Base-by-base conservation (phyloP, 1,140 invertebrate genomes). In the Paralvinella palmiformis region DNA sequence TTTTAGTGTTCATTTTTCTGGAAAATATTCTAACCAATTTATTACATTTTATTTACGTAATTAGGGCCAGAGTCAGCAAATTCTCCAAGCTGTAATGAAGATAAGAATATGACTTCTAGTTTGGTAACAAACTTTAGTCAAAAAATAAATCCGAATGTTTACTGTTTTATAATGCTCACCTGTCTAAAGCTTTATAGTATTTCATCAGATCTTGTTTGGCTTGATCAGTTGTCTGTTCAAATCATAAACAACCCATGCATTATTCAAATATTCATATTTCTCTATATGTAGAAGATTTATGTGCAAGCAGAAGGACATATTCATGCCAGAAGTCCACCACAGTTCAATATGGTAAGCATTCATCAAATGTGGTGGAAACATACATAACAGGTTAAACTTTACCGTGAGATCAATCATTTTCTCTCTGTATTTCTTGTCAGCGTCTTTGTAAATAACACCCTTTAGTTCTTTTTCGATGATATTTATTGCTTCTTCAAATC, bases 181-280 rank as follows among this genome's bases (percentile, higher is more conserved):
- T 85, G 69, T 97, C 93, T 62, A 98, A 79, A n/a, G 89, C 90
- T 62, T 86, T 85, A 35, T 85, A 86, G 77, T 93, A 96, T 52
- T 87, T 86, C 37, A 81, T 72, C 35, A 84, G 64, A 68, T 85
- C 83, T 68, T 66, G 59, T 62, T 71, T 75, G 10, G 76, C 77
- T 45, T 86, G 74, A 69, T 88, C 84, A 27, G 79, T 75, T 17
- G 84, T 79, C 84, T 86, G 69, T 63, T 60, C 72, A 81, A 82
- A 15, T 76, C 67, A 56, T 58, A 37, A 22, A 35, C 3, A 3
- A 32, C 24, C n/a, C n/a, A 50, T 53, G 1, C 2, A n/a, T n/a
- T n/a, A n/a, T n/a, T n/a, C n/a, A 53, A 20, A 29, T 33, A 32
- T 32, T 17, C n/a, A 33, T 36, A 20, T 35, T 2, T 36, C n/a